Evolutionary conservation across 2,797 vertebrate species (phyloP).

Genomic region (Phalloptychus januarius): DNA sequence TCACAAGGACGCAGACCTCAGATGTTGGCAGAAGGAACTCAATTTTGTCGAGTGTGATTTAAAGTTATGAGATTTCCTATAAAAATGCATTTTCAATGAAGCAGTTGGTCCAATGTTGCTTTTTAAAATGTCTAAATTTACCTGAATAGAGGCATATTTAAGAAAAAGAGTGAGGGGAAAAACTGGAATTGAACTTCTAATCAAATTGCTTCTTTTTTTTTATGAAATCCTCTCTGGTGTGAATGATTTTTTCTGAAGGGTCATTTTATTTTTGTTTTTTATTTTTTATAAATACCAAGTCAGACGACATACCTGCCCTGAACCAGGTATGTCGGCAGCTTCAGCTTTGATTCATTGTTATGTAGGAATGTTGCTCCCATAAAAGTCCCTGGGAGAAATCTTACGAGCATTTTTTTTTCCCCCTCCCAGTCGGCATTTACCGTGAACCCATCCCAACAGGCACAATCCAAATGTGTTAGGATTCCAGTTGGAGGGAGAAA

Average conservation of each 20-base stretch:
- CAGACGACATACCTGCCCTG: background rate
- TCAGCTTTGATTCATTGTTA: too few species aligned
- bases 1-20: background rate
- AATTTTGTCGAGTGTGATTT: background rate
- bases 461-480: background rate
- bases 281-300: background rate
- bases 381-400: background rate
- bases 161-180: background rate
- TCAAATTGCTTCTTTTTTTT: background rate
- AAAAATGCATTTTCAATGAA: background rate
- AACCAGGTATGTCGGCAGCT: background rate
- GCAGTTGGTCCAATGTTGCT: background rate
- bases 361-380: background rate
- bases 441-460: background rate
- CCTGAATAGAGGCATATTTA: background rate
- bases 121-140: background rate
- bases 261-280: background rate
- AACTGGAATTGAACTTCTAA: background rate
- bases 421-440: background rate
- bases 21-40: conserved; percentile 7
- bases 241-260: background rate
- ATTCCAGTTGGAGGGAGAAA: background rate
- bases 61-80: background rate
- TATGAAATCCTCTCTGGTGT: background rate
- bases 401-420: fast-evolving